Evolutionary conservation across 2,888 invertebrate species (phyloP), one percentile per base, ranked within the genome.

Genomic region (Spialia ferax): DNA sequence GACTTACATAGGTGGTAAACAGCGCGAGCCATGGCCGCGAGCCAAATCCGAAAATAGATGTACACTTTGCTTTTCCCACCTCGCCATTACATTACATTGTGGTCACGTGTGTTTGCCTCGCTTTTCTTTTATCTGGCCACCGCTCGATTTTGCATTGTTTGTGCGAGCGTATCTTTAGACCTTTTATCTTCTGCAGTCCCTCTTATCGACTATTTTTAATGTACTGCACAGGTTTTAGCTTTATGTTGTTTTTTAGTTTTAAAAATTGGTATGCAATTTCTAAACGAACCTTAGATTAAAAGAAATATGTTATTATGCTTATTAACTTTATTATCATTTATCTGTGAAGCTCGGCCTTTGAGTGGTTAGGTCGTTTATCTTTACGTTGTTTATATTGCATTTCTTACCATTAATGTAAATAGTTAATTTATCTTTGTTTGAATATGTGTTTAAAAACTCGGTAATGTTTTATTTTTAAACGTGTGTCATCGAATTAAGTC

Each of bases 41-140:
- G 91, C 92, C 92, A 92, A 88, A 59, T 83, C 81, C 82, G 72
- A 79, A 89, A 91, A 89, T 91, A 90, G 88, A 79, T 69, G 75
- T 77, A 69, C 78, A 78, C 80, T 76, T 74, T 78, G 87, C 84
- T 85, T 83, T 84, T 86, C 84, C 82, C 88, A 88, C 89, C 89
- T 89, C 52, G 83, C 83, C 54, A 54, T 54, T 50, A 50, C 79
- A 79, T 79, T 74, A 78, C 80, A 87, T 83, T 85, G 85, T 85
- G 87, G 83, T 89, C 90, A 89, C 84, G 88, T 88, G 89, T 77
- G 89, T 77, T 71, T 69, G 72, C 70, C 63, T 67, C 65, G 35
- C 63, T 62, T 74, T 71, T 72, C 62, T 62, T 74, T 71, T 73
- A 69, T 68, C 67, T 62, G 55, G 71, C n/a, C 35, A 35, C 20